Evolutionary conservation across 2,888 invertebrate species (phyloP).

Genomic region (Amiota communis): DNA sequence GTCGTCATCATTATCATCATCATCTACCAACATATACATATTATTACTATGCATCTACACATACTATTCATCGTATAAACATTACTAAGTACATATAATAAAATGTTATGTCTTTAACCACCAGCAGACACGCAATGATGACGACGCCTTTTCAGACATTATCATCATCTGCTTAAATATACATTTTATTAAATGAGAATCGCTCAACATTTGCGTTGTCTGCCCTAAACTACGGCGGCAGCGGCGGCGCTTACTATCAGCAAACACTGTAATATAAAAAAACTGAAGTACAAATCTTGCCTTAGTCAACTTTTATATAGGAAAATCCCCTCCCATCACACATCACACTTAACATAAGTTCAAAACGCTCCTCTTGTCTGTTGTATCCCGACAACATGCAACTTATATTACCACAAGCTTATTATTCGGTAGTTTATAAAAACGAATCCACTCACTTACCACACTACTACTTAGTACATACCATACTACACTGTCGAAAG

Average conservation of each 20-base stretch:
- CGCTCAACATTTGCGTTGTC: slow-evolving; percentile 47
- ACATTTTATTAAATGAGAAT: slow-evolving; percentile 41
- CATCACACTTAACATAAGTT: too few species aligned
- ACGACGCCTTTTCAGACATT: slow-evolving; percentile 50
- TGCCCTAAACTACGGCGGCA: slow-evolving; percentile 28
- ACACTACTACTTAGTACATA: slow-evolving; percentile 28
- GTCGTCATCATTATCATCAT: not conserved
- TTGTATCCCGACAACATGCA: slow-evolving; percentile 34
- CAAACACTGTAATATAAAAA: too few species aligned
- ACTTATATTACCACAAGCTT: slow-evolving; percentile 46
- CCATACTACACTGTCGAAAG: slow-evolving; percentile 4
- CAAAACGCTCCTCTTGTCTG: too few species aligned
- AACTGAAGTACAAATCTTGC: too few species aligned
- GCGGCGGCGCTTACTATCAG: slow-evolving; percentile 2
- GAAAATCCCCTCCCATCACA: too few species aligned
- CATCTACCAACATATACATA: slow-evolving; percentile 5
- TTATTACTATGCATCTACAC: slow-evolving; percentile 44
- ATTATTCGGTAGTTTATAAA: slow-evolving; percentile 51
- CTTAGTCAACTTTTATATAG: too few species aligned
- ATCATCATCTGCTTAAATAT: slow-evolving; percentile 63
- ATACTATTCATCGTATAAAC: slow-evolving; percentile 8
- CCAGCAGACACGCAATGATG: slow-evolving; percentile 54
- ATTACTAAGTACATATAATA: slow-evolving; percentile 27
- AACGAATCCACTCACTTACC: not conserved
- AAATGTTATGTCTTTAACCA: slow-evolving; percentile 48